Base-by-base conservation (phyloP, 2,888 invertebrate species). In the Timandra comae region DNA sequence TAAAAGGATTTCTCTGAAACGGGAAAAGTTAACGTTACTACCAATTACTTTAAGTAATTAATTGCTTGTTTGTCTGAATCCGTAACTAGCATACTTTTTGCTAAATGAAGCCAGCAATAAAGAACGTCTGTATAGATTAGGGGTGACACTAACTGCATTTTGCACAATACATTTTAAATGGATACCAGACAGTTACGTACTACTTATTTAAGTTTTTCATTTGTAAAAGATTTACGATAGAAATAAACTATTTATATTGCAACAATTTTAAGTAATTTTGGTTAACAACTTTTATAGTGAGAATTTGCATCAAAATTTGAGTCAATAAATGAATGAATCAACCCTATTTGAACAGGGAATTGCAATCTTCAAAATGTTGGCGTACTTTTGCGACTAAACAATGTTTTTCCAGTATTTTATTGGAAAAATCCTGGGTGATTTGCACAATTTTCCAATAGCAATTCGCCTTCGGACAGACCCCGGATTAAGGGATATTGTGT, bases 21-120 rank as follows among this genome's bases (percentile, higher is more conserved):
- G 56, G 63, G 61, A 63, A 64, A 73, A 70, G 66, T 69, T 67
- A 65, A 59, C 57, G 59, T 55, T 71, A 67, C 66, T 66, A 60
- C 63, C 77, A 75, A 79, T 79, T 76, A 80, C 80, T 80, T 81
- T 64, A 69, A 74, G 70, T 76, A 80, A 81, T 81, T 80, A 81
- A 81, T 78, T 75, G 70, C 63, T 68, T 74, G 75, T 76, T 75
- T 73, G 63, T 62, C 65, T 61, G 69, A 65, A 70, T 68, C 42
- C 70, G 70, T 66, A 66, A 65, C 68, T 72, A 76, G 70, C 72
- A 76, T 71, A 78, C 77, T 78, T 76, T 79, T 76, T 72, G 68
- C 74, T 69, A 72, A 80, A 79, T 78, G 75, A 76, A 79, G 66
- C 70, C 57, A 52, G 61, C 65, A 59, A 63, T 73, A 72, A 69